These are phyloP conservation scores for Ceyx erithaca DNA, from an alignment of 2,797 vertebrate genomes.

Conservation along the genomic window DNA sequence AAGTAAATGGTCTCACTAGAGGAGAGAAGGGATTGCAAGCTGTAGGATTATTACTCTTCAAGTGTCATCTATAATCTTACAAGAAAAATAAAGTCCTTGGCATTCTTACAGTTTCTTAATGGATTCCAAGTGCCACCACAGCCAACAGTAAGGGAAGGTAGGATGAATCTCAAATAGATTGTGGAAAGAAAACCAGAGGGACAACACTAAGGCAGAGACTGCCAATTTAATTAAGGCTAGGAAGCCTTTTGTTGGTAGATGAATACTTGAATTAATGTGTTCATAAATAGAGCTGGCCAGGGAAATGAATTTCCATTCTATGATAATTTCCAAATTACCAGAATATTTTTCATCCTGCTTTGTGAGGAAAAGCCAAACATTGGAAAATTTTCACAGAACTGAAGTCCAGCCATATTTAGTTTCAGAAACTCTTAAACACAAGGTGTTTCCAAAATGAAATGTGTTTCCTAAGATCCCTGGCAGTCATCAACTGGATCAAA, in stretches of 20 bases:
- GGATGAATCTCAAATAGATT: neutral
- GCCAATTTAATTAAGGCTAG: neutral
- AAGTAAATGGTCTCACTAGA: neutral
- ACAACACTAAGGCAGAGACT: neutral
- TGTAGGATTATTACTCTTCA: neutral
- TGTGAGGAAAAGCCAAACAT: constrained; percentile 17
- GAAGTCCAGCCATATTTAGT: constrained; percentile 33
- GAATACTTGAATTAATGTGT: neutral
- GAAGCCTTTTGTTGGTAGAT: neutral
- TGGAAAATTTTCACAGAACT: constrained; percentile 48
- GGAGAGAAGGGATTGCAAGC: neutral
- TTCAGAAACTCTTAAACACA: constrained; percentile 44
- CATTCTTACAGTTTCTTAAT: neutral
- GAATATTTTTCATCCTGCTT: constrained; percentile 42
- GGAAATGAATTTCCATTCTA: constrained; percentile 53
- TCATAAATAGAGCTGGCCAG: constrained; percentile 20
- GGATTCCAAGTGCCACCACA: neutral
- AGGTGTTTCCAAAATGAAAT: constrained; percentile 50
- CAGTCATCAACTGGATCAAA: neutral
- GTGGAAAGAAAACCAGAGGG: neutral
- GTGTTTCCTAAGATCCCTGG: constrained; percentile 12
- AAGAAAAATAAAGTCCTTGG: neutral
- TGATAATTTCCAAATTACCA: constrained; percentile 52
- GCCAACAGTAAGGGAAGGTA: neutral
- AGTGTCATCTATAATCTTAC: neutral